Evolutionary conservation across 2,797 vertebrate species (phyloP), one percentile per base, ranked within the genome.

Genomic region (Pangasius mekongensis): DNA sequence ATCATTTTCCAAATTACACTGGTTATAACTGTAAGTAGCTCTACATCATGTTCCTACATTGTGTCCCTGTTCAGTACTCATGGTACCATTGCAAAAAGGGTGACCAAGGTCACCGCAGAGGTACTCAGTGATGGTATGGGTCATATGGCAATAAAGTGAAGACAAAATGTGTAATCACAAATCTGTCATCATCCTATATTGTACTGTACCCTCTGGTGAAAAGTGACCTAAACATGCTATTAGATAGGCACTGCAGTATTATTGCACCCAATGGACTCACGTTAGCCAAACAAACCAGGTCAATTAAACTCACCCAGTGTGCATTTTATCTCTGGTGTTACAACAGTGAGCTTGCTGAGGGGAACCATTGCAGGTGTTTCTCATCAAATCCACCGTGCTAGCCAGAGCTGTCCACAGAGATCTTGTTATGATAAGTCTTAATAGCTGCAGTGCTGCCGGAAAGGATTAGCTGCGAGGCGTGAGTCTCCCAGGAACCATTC

Each of bases 371-470:
- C 86, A 87, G 84, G 87, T 90, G 89, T 89, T 92, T 89, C 87
- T 88, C 89, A 92, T 92, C 88, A 89, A 87, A 89, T 85, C 49
- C 86, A 85, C 83, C 83, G 84, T 7, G 16, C 89, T 49, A 86
- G 83, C 67, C 62, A 73, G 80, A 88, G 81, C 88, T 77, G 80
- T 78, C 69, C 56, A 64, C 78, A 86, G 67, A 91, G 91, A 91
- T 91, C 89, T 91, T 69, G 58, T 89, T 90, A 91, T 86, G 77
- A 89, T 91, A 88, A 90, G 86, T 92, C 89, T 89, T 87, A 90
- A 91, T 91, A 90, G 86, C 64, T 76, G 71, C 76, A 67, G 43
- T 20, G 67, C 87, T 43, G 67, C 87, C 89, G 90, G 91, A 92
- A 92, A 89, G 89, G 91, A 91, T 92, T 92, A 91, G 81, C 76